phyloP scores from a whole-genome alignment of 2,797 vertebrate species.

The Syngnathus acus region DNA sequence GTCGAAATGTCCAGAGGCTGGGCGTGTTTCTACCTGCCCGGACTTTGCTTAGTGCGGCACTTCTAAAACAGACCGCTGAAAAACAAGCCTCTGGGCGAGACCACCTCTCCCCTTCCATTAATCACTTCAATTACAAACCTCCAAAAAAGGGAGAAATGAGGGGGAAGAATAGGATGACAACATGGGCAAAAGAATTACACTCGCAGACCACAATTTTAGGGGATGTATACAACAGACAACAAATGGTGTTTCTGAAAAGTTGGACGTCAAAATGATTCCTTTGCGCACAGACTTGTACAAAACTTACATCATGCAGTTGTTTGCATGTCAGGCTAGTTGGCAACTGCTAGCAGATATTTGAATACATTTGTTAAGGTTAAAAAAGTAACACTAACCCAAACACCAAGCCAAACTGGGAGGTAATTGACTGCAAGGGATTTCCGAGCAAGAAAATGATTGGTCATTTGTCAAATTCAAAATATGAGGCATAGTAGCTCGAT shows the following conservation, averaged over 20 bases:
- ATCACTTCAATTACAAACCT: constrained; percentile 70
- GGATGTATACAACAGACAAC: neutral
- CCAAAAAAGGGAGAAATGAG: neutral
- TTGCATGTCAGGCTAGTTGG: no score
- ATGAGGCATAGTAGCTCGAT: no score
- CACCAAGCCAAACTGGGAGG: no score
- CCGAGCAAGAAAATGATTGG: no score
- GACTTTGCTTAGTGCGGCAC: constrained; percentile 35
- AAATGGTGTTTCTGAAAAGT: neutral
- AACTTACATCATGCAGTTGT: no score
- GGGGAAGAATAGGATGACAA: constrained; percentile 24
- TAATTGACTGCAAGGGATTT: no score
- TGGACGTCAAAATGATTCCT: neutral
- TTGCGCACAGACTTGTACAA: neutral
- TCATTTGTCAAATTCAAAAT: no score
- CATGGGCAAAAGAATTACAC: neutral
- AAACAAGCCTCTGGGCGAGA: constrained; percentile 61
- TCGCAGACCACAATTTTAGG: neutral
- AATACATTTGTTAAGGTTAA: no score
- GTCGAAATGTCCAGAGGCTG: constrained; percentile 51
- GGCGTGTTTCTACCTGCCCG: constrained; percentile 63
- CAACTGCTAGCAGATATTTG: no score
- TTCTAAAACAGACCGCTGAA: constrained; percentile 53
- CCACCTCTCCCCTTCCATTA: constrained; percentile 61
- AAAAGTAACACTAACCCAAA: no score